phyloP scores from a whole-genome alignment of 2,797 vertebrate genomes.

The Labroides dimidiatus region DNA sequence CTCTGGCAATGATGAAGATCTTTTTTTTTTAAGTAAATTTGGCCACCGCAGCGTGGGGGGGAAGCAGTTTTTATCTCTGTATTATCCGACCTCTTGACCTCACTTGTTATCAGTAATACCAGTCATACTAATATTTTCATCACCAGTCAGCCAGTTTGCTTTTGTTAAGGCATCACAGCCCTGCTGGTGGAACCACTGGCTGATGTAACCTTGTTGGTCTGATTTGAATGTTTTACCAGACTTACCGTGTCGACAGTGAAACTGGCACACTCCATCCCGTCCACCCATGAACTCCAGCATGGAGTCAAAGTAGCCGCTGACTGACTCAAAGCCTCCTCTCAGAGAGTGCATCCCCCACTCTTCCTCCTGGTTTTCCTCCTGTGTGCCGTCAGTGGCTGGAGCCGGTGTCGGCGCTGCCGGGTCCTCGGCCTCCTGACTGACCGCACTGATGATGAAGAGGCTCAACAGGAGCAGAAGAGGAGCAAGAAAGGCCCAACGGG shows the following conservation, averaged over 20 bases:
- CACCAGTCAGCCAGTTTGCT: too few relatives aligned
- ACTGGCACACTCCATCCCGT: conserved; percentile 93
- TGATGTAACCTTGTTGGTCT: background rate
- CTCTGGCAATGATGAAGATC: too few relatives aligned
- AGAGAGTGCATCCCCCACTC: conserved; percentile 90
- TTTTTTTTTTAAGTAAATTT: too few relatives aligned
- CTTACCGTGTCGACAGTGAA: conserved; percentile 92
- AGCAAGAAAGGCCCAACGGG: conserved; percentile 41
- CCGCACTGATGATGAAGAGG: conserved; percentile 26
- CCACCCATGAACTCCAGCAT: conserved; percentile 93
- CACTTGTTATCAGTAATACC: too few relatives aligned
- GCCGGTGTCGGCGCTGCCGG: conserved; percentile 4
- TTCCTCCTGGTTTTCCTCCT: conserved; percentile 64
- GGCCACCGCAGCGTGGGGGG: too few relatives aligned
- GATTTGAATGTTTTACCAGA: background rate
- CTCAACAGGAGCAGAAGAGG: conserved; percentile 57
- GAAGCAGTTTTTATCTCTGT: too few relatives aligned
- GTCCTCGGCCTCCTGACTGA: conserved; percentile 60
- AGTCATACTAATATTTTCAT: too few relatives aligned
- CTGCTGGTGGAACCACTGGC: background rate
- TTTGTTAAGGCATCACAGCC: too few relatives aligned
- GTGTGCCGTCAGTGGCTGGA: conserved; percentile 20
- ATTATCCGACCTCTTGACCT: too few relatives aligned
- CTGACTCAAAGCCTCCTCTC: conserved; percentile 88
- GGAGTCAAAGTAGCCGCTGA: conserved; percentile 92